phyloP scores from a whole-genome alignment of 2,888 invertebrate genomes.

The Rhagonycha lutea region DNA sequence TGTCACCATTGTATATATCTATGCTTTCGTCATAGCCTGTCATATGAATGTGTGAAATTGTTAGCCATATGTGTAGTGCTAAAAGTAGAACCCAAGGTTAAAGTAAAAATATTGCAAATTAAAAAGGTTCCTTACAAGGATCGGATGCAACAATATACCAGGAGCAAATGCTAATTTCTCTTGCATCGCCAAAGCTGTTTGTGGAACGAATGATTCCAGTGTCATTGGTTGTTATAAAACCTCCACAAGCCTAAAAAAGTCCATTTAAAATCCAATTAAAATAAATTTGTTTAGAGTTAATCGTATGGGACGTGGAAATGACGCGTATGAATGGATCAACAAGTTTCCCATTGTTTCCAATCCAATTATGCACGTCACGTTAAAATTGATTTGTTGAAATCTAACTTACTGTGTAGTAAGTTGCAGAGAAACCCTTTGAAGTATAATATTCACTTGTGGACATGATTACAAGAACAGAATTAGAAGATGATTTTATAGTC shows the following conservation, averaged over 20 bases:
- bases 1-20: slow-evolving; percentile 71
- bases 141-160: slow-evolving; percentile 70
- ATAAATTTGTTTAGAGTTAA: too few species aligned
- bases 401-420: slow-evolving; percentile 60
- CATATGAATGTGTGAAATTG: slow-evolving; percentile 64
- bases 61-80: slow-evolving; percentile 70
- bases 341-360: too few species aligned
- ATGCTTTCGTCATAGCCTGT: slow-evolving; percentile 40
- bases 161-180: slow-evolving; percentile 62
- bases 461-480: slow-evolving; percentile 70
- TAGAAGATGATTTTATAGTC: slow-evolving; percentile 62
- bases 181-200: slow-evolving; percentile 41
- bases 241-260: slow-evolving; percentile 70
- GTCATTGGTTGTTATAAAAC: slow-evolving; percentile 59
- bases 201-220: slow-evolving; percentile 59
- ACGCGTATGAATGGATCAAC: too few species aligned
- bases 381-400: too few species aligned
- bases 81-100: slow-evolving; percentile 34
- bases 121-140: slow-evolving; percentile 52
- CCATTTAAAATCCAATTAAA: too few species aligned
- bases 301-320: slow-evolving; percentile 57
- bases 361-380: slow-evolving; percentile 42
- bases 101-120: background rate
- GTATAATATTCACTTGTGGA: slow-evolving; percentile 61
- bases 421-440: slow-evolving; percentile 78